Evolutionary conservation across 1,140 invertebrate species (phyloP), one percentile per base, ranked within the genome.

Genomic region (Acromyrmex charruanus): DNA sequence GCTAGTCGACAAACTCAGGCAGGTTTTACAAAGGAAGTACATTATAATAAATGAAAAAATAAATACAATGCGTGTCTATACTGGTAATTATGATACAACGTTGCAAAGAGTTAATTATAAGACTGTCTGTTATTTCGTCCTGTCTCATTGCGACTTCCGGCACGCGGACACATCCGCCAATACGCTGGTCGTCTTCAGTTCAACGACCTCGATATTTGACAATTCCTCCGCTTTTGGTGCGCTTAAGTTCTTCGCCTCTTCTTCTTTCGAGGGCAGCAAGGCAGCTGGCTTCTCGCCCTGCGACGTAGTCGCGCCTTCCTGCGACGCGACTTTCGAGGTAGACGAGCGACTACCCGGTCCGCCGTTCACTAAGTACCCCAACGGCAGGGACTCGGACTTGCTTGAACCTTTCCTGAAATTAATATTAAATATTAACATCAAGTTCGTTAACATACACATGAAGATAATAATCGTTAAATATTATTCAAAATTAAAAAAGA

Each of bases 21-120:
- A 82, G 87, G 88, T 86, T 91, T 93, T 91, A 92, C 89, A 93
- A 92, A 92, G 89, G 87, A 91, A 91, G 86, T 91, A 91, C 87
- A 91, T 92, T 92, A 92, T 89, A 94, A 93, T 92, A 90, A 93
- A 92, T 93, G 93, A 85, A 93, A 93, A 93, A 95, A 94, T 94
- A 94, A 94, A 94, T 94, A 95, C 92, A 93, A 94, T 92, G 93
- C 92, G 93, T 93, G 90, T 93, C 92, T 93, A 94, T 93, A 93
- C 89, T 90, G 89, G 92, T 91, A 92, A 79, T 92, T 94, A 94
- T 94, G 90, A 94, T 94, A 94, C 94, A 94, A 94, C 91, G 89
- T 92, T 72, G 81, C 88, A 77, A 87, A 80, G 71, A 86, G 39
- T 81, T 85, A 82, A 88, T 87, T 81, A 82, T 89, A 55, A 82